Percentiles rank a stretch among this genome's conserved stretches.
Conservation (phyloP, 1,140 invertebrate species). For the Heliconius nattereri region DNA sequence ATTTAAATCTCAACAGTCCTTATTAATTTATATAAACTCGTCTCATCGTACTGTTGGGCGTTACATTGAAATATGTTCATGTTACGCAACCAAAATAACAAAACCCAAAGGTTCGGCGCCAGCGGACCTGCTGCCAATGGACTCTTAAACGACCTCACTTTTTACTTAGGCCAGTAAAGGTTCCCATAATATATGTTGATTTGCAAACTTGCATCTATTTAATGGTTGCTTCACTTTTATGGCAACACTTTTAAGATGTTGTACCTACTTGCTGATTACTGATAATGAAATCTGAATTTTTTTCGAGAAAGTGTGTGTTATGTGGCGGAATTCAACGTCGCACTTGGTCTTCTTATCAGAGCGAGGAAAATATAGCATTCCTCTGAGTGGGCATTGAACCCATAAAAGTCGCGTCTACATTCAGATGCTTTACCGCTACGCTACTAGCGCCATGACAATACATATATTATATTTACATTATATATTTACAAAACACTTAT, state of each 20-base stretch:
- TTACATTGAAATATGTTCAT: slow-evolving; percentile 51
- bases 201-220: neutral
- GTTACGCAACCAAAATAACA: slow-evolving; percentile 37
- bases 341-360: too few relatives aligned
- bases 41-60: neutral
- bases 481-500: too few relatives aligned
- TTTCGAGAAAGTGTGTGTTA: too few relatives aligned
- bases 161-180: slow-evolving; percentile 45
- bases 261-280: neutral
- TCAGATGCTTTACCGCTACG: too few relatives aligned
- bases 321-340: too few relatives aligned
- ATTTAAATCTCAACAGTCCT: slow-evolving; percentile 38
- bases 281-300: neutral
- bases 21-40: slow-evolving; percentile 26
- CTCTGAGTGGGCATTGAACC: too few relatives aligned
- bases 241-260: neutral
- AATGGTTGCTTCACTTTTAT: neutral
- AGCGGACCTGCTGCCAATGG: slow-evolving; percentile 49
- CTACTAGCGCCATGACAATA: too few relatives aligned
- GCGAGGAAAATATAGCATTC: too few relatives aligned
- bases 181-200: neutral
- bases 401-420: too few relatives aligned
- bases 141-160: slow-evolving; percentile 52
- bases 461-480: too few relatives aligned
- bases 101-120: slow-evolving; percentile 47